These are phyloP conservation scores for Orgyia antiqua DNA, from an alignment of 2,888 invertebrate genomes.

Conservation along the genomic window DNA sequence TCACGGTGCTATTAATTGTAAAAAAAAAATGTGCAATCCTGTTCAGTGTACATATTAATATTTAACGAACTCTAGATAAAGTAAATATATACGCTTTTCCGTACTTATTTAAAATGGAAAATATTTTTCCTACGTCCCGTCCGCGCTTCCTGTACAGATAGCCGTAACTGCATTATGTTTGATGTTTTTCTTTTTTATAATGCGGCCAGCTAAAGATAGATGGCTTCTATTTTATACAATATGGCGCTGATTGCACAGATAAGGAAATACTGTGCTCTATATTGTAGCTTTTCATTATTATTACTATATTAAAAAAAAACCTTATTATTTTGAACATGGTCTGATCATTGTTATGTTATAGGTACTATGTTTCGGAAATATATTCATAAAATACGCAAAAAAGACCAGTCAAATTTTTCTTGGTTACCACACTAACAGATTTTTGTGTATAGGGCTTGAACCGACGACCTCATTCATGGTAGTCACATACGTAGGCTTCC, in stretches of 20 bases:
- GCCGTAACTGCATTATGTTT: slow-evolving; percentile 35
- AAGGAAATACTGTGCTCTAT: slow-evolving; percentile 3
- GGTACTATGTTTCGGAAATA: no score
- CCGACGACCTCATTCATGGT: no score
- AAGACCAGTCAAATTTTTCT: no score
- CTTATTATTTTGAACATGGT: no score
- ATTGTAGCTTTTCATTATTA: background rate
- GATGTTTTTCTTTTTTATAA: slow-evolving; percentile 35
- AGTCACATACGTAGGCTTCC: no score
- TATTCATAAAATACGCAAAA: no score
- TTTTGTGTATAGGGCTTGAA: no score
- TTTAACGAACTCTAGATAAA: slow-evolving; percentile 72
- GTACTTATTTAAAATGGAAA: slow-evolving; percentile 71
- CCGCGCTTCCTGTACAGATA: slow-evolving; percentile 36
- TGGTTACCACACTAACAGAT: no score
- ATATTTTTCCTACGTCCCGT: slow-evolving; percentile 64
- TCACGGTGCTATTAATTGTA: slow-evolving; percentile 60
- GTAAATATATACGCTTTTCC: slow-evolving; percentile 65
- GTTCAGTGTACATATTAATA: slow-evolving; percentile 58
- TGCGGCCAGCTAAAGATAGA: slow-evolving; percentile 29
- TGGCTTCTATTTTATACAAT: slow-evolving; percentile 25
- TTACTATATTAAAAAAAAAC: no score
- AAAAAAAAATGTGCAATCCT: slow-evolving; percentile 53
- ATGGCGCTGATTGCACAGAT: slow-evolving; percentile 15
- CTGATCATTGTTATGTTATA: no score